These are phyloP conservation scores for Luidia sarsii DNA, from an alignment of 53 echinoderm and acorn worm species.

Conservation along the genomic window DNA sequence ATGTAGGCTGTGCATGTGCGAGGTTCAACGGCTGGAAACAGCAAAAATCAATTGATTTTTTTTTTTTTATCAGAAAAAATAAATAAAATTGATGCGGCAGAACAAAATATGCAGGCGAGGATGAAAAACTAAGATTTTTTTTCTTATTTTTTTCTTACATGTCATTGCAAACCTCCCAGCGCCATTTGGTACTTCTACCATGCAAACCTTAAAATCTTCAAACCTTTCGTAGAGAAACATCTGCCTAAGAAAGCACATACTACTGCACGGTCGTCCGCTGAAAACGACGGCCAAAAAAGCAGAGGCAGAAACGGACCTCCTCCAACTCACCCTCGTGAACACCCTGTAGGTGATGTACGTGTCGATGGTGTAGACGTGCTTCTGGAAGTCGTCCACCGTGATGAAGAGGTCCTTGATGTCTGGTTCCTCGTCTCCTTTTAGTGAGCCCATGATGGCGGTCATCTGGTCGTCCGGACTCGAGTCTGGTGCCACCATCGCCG, in stretches of 20 bases:
- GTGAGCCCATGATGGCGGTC: constrained; percentile 66
- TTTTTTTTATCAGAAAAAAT: not conserved
- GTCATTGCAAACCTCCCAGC: too few relatives aligned
- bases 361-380: constrained; percentile 83
- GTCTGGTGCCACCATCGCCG: constrained; percentile 36
- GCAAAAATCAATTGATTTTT: too few relatives aligned
- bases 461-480: constrained; percentile 20
- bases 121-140: too few relatives aligned
- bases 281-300: not conserved
- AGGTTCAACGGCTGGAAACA: too few relatives aligned
- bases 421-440: constrained; percentile 79
- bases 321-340: constrained; percentile 76
- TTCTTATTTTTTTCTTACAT: too few relatives aligned
- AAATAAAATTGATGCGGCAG: not conserved
- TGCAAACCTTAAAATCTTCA: too few relatives aligned
- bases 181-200: too few relatives aligned
- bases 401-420: constrained; percentile 90
- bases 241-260: too few relatives aligned
- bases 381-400: constrained; percentile 88
- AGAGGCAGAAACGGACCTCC: too few relatives aligned
- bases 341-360: constrained; percentile 93
- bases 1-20: too few relatives aligned
- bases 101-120: not conserved
- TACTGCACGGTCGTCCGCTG: too few relatives aligned
- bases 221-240: too few relatives aligned